Base-by-base conservation (phyloP, 2,797 vertebrate species). In the Enteromius afrohamiltoni region DNA sequence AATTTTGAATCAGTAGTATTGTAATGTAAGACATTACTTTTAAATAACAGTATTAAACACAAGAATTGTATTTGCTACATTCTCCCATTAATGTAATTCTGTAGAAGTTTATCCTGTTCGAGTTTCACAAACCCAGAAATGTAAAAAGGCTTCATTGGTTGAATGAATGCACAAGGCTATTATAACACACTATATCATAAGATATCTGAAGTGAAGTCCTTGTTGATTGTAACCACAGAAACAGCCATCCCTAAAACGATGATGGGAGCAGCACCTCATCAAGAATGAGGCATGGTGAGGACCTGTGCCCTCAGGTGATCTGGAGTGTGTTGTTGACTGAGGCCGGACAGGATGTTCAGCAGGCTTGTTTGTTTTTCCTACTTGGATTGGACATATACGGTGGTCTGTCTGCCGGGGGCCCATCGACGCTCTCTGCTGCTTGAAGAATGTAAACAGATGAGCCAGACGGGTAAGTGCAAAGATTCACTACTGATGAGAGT, bases 331-430 rank as follows among this genome's bases (percentile, higher is more conserved):
- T 94, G 90, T 94, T 94, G 91, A 93, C 92, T 82, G 45, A 93
- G 80, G 86, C 85, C 86, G 90, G 86, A 93, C 92, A 91, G 86
- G 83, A 89, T 93, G 93, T 94, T 91, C 91, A 60, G 80, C 80
- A 53, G 40, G 67, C 83, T 68, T 94, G 92, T 95, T 95, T 94
- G 92, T 93, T 94, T 94, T 94, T 93, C 93, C 90, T 81, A 81
- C 85, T 90, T 85, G 85, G 85, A 89, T 89, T 85, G 74, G 74
- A 87, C 83, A 73, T 80, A 79, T 67, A 65, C 40, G 69, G 64
- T 77, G 45, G 64, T 79, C 84, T 85, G 87, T 68, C 16, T 47
- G 85, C 70, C 34, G 37, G 77, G 70, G 83, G 81, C 69, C 86
- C 23, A 31, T 83, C 70, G 31, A 83, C 76, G 62, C 88, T 85